A percentile compares a stretch with the other conserved stretches of the same genome.
Conservation (phyloP, 2,113 vertebrate genomes). For the Protomyctophum bolini region DNA sequence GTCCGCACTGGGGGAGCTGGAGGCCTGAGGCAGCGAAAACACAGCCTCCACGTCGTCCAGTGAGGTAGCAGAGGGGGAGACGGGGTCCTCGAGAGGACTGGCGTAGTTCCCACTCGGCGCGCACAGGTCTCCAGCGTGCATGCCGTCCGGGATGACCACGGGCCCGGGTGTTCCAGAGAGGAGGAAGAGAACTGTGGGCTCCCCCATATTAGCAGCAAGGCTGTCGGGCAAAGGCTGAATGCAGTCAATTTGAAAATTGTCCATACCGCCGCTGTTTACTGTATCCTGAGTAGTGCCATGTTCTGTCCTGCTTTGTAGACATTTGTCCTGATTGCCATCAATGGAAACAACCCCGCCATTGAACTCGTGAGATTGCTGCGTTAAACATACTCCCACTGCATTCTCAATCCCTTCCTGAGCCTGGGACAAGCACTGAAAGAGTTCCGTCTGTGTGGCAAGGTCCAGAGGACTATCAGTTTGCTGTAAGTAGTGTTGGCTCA, state of each 20-base stretch:
- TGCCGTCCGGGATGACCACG: conserved; percentile 9
- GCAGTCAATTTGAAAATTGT: conserved; percentile 50
- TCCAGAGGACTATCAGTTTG: conserved; percentile 55
- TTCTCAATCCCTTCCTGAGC: conserved; percentile 52
- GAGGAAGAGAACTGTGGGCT: conserved; percentile 61
- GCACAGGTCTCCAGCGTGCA: conserved; percentile 33
- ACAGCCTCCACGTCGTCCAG: conserved; percentile 64
- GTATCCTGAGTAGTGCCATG: conserved; percentile 18
- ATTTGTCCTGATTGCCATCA: conserved; percentile 25
- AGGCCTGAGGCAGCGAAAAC: conserved; percentile 70
- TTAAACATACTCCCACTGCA: conserved; percentile 19
- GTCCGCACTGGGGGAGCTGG: conserved; percentile 63
- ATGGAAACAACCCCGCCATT: conserved; percentile 45
- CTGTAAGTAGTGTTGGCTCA: conserved; percentile 66
- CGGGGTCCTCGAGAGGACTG: conserved; percentile 71
- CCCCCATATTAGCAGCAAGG: not conserved
- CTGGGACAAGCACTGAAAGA: conserved; percentile 54
- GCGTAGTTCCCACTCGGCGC: conserved; percentile 64
- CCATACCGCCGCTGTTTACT: conserved; percentile 18
- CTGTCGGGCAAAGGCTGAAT: conserved; percentile 39
- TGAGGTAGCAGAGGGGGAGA: conserved; percentile 71
- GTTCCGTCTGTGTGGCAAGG: conserved; percentile 54
- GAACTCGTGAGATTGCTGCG: conserved; percentile 46
- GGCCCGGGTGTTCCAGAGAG: conserved; percentile 59
- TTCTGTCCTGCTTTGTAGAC: conserved; percentile 27